phyloP scores from a whole-genome alignment of 1,140 invertebrate genomes.

The Drosophila simulans region DNA sequence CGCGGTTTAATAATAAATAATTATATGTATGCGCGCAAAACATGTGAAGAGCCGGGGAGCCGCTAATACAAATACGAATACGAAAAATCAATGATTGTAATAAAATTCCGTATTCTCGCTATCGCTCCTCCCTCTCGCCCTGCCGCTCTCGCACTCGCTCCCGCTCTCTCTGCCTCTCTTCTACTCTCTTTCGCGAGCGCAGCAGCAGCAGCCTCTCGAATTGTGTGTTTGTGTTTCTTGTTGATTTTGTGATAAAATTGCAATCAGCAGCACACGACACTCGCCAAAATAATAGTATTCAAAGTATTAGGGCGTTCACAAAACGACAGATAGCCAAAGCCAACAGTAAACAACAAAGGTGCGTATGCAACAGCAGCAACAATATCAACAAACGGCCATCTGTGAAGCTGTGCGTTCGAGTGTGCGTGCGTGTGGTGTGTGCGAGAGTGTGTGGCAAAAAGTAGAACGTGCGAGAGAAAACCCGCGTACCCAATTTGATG shows the following conservation, averaged over 20 bases:
- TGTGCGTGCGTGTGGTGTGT: conserved; percentile 18
- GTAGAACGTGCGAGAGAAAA: conserved; percentile 67
- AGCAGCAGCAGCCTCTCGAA: conserved; percentile 42
- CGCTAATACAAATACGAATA: conserved; percentile 71
- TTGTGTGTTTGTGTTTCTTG: conserved; percentile 63
- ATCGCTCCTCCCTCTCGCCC: conserved; percentile 38
- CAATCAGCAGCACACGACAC: conserved; percentile 68
- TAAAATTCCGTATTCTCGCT: conserved; percentile 78
- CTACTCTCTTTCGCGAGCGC: conserved; percentile 31
- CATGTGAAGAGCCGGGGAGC: conserved; percentile 70
- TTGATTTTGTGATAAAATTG: conserved; percentile 82
- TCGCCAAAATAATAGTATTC: conserved; percentile 59
- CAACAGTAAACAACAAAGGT: conserved; percentile 56
- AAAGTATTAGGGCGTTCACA: conserved; percentile 41
- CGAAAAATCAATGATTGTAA: conserved; percentile 82
- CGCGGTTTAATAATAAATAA: conserved; percentile 83
- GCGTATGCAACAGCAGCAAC: conserved; percentile 59
- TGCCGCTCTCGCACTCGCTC: conserved; percentile 18
- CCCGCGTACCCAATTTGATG: conserved; percentile 75
- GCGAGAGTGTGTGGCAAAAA: conserved; percentile 43
- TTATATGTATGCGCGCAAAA: conserved; percentile 76
- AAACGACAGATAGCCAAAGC: not conserved
- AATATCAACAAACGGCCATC: conserved; percentile 51
- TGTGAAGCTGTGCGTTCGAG: conserved; percentile 31
- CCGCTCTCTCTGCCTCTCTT: conserved; percentile 34